Base-by-base conservation (phyloP, 2,113 vertebrate species). In the Eurypyga helias region DNA sequence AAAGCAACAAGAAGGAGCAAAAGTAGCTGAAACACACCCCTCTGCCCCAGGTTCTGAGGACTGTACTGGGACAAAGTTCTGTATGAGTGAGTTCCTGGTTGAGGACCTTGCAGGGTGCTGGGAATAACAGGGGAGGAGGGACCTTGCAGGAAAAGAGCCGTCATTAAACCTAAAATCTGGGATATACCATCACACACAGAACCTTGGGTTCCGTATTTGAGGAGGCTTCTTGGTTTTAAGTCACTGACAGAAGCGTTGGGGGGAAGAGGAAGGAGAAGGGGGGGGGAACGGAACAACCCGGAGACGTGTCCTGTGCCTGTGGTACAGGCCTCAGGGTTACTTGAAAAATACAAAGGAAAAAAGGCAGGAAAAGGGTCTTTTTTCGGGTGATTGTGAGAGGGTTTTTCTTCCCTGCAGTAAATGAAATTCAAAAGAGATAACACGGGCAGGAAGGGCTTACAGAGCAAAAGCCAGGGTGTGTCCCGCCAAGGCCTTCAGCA, bases 401-500 rank as follows among this genome's bases (percentile, higher is more conserved):
- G n/a, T 33, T 90, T 88, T 88, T 73, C 48, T 73, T 62, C 83
- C 69, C 55, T 12, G 64, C 25, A 4, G 72, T 28, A 87, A 95
- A 87, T 48, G 33, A 89, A 90, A 92, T 43, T 70, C 69, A 31
- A 73, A 73, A 78, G 87, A 96, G 94, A 91, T 91, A 96, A 94
- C 80, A 48, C 2, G 48, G 15, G 55, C 94, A 97, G 96, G 91
- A 95, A 96, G 78, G 58, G 84, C 52, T 93, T 46, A 48, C 65
- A 79, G 23, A 73, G 83, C 55, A 84, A 78, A 78, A 77, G 77
- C 6, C 60, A 49, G 96, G 95, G 94, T 95, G 97, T 97, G 95
- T 73, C 91, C 26, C 13, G 13, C 33, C 73, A 61, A 87, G 89
- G 77, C 70, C 91, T 38, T 84, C 49, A 57, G 76, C 31, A 25